Percentiles rank a stretch among this genome's conserved stretches.
Conservation (phyloP, 2,113 vertebrate genomes). For the Ia io region DNA sequence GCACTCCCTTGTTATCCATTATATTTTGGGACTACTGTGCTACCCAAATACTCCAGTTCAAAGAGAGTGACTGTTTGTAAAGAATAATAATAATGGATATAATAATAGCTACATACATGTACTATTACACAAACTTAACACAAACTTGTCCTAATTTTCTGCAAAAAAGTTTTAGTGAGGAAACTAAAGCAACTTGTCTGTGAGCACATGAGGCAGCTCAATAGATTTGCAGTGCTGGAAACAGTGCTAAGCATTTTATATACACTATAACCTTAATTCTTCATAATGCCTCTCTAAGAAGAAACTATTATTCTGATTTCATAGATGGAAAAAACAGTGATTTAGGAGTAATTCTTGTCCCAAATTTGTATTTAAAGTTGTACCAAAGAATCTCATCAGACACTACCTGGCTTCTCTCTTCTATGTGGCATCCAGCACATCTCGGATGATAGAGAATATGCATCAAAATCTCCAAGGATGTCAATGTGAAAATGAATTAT, state of each 20-base stretch:
- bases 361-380: background rate
- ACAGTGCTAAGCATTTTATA: background rate
- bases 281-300: background rate
- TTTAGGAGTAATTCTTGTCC: background rate
- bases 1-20: background rate
- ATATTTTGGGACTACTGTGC: background rate
- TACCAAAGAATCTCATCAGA: conserved; percentile 1
- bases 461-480: background rate
- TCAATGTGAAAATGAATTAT: background rate
- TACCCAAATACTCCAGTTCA: background rate
- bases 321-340: background rate
- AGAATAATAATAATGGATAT: background rate
- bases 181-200: background rate
- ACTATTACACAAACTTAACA: background rate
- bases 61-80: background rate
- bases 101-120: background rate
- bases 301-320: background rate
- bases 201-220: background rate
- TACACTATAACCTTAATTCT: background rate
- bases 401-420: background rate
- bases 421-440: background rate
- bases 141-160: background rate
- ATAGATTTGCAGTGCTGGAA: background rate
- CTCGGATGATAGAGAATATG: background rate
- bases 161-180: background rate